Percentiles rank a stretch among this genome's conserved stretches.
Evolutionary conservation across 2,113 vertebrate genomes (phyloP).

Genomic region (Tragelaphus buxtoni): DNA sequence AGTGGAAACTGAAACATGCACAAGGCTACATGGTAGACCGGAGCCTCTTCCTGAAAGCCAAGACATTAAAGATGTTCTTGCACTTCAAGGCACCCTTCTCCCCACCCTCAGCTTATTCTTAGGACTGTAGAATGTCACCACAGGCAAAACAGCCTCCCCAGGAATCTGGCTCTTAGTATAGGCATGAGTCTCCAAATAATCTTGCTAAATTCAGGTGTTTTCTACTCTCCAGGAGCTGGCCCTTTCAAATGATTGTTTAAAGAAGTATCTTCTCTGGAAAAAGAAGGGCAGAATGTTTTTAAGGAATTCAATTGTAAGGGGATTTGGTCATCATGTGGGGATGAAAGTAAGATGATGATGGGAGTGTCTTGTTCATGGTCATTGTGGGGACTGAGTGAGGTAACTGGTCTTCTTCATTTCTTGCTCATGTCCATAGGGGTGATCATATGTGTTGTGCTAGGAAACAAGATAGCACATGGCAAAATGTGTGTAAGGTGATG

Average conservation of each 20-base stretch:
- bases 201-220: conserved; percentile 29
- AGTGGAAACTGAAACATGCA: background rate
- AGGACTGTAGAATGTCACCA: background rate
- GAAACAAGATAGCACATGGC: background rate
- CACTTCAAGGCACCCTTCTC: background rate
- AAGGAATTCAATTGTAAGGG: background rate
- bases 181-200: background rate
- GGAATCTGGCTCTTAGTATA: background rate
- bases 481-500: background rate
- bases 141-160: background rate
- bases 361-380: background rate
- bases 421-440: background rate
- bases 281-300: background rate
- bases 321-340: background rate
- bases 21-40: background rate
- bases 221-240: background rate
- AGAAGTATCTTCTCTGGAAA: background rate
- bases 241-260: background rate
- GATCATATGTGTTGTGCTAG: background rate
- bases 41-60: background rate
- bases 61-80: background rate
- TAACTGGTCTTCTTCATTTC: background rate
- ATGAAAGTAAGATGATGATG: background rate
- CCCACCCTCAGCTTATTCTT: background rate
- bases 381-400: background rate